phyloP scores from a whole-genome alignment of 2,113 vertebrate species.

The Oxyruncus cristatus region DNA sequence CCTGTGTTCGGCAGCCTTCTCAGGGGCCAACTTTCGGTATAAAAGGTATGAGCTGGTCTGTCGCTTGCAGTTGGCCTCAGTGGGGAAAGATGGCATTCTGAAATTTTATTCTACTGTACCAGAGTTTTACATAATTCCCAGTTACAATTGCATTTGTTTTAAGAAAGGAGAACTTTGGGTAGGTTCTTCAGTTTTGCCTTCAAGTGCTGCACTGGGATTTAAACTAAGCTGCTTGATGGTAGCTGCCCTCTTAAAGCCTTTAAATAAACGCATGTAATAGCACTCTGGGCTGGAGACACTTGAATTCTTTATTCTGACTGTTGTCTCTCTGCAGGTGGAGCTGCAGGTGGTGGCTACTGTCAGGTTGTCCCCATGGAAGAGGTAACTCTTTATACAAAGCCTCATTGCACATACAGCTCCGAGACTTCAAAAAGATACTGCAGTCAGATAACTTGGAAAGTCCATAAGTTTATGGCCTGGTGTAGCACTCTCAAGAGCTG shows the following conservation, averaged over 20 bases:
- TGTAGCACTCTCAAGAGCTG: background rate
- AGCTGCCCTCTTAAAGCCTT: background rate
- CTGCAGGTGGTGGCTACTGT: conserved; percentile 97
- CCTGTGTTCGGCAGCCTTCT: conserved; percentile 96
- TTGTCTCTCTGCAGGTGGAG: conserved; percentile 83
- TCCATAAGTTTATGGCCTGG: background rate
- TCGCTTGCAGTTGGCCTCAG: background rate
- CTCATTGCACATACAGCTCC: background rate
- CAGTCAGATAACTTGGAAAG: background rate
- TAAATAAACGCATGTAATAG: background rate
- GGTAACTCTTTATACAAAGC: conserved; percentile 74
- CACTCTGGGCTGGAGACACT: background rate
- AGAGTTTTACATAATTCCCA: background rate
- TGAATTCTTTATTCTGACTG: background rate
- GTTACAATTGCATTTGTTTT: background rate
- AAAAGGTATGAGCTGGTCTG: conserved; percentile 80
- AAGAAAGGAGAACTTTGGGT: background rate
- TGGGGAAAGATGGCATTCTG: background rate
- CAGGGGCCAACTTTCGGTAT: conserved; percentile 98
- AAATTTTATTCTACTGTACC: background rate
- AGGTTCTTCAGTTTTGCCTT: background rate
- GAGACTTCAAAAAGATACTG: background rate
- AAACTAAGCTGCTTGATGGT: background rate
- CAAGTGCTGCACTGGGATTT: background rate
- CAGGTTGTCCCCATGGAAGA: conserved; percentile 99